Evolutionary conservation across 37 sponge, comb jelly and placozoan species (phyloP).

Genomic region (Bolinopsis microptera): DNA sequence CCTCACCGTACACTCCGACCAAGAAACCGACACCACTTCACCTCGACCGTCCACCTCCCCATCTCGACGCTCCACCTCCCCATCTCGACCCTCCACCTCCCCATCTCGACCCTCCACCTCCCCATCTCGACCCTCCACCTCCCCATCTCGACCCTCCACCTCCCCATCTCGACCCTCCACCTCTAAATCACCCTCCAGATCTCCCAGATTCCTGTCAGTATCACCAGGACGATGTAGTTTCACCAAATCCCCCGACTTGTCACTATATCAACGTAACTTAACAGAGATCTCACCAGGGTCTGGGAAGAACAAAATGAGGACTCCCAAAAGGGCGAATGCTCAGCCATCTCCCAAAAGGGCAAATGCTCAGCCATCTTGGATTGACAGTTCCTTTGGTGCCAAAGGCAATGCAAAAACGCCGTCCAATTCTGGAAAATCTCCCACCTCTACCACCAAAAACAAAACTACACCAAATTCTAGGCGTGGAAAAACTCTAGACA

Average conservation of each 20-base stretch:
- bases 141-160: not conserved
- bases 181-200: no score
- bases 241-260: not conserved
- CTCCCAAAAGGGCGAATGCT: not conserved
- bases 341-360: not conserved
- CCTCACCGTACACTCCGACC: not conserved
- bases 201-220: not conserved
- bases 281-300: not conserved
- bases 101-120: not conserved
- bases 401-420: not conserved
- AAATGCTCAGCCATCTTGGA: not conserved
- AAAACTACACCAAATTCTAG: not conserved
- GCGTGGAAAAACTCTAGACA: not conserved
- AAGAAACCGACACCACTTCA: no score
- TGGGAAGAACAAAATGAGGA: not conserved
- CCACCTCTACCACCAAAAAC: not conserved
- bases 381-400: not conserved
- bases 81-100: no score
- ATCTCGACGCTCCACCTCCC: not conserved
- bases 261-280: not conserved
- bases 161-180: no score
- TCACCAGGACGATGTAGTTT: not conserved
- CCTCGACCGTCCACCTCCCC: not conserved
- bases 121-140: no score
- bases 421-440: not conserved